Percentiles rank a stretch among this genome's conserved stretches.
Evolutionary conservation across 1,140 invertebrate species (phyloP).

Genomic region (honey bee (Apis mellifera)): DNA sequence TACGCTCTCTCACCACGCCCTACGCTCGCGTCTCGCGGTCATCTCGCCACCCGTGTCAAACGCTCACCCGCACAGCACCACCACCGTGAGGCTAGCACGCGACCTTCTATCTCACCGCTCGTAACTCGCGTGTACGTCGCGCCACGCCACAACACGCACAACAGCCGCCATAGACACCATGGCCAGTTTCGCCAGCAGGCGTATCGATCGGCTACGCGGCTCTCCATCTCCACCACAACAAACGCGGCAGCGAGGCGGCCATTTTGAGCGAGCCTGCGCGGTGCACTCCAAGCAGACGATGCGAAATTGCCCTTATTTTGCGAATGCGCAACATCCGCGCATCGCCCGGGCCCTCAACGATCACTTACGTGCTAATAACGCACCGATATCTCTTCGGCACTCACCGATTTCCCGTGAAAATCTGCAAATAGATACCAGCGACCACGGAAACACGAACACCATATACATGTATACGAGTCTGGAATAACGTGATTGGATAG

Average conservation of each 20-base stretch:
- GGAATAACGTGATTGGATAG: constrained; percentile 71
- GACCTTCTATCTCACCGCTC: constrained; percentile 51
- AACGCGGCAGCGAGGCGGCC: constrained; percentile 68
- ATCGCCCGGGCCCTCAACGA: constrained; percentile 37
- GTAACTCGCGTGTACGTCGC: constrained; percentile 56
- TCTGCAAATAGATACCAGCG: constrained; percentile 52
- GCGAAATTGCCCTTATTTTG: constrained; percentile 68
- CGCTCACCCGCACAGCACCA: constrained; percentile 46
- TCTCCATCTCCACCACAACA: constrained; percentile 72
- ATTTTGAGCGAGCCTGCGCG: constrained; percentile 83
- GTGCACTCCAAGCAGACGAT: constrained; percentile 80
- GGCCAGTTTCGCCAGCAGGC: constrained; percentile 66
- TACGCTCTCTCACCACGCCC: constrained; percentile 70
- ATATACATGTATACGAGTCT: constrained; percentile 73
- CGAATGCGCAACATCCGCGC: constrained; percentile 40
- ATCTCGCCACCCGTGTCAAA: constrained; percentile 54
- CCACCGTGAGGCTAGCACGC: constrained; percentile 46
- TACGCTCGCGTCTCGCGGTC: constrained; percentile 59
- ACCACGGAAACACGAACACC: constrained; percentile 69
- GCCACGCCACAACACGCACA: constrained; percentile 65
- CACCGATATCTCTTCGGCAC: constrained; percentile 39
- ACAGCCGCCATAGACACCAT: constrained; percentile 69
- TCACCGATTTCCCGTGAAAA: constrained; percentile 66
- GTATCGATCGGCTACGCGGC: constrained; percentile 74
- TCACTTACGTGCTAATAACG: constrained; percentile 31